Conservation (phyloP, 2,113 vertebrate species). For the Chelonoidis abingdonii region DNA sequence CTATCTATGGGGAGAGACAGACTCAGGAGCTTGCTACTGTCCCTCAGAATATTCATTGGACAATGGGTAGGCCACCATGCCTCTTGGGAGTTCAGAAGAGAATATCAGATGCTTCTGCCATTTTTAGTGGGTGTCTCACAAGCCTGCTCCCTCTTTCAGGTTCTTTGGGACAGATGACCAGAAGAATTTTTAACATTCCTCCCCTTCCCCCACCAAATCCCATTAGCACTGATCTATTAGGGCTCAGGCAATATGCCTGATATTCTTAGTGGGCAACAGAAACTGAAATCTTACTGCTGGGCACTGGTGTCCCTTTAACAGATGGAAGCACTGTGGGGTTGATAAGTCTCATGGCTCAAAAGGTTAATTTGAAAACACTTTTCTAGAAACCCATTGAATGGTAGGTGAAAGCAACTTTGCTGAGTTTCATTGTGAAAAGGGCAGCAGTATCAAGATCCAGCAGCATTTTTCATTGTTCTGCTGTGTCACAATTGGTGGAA, state of each 20-base stretch:
- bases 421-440: not conserved
- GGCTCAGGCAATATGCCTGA: not conserved
- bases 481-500: not conserved
- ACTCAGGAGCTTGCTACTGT: not conserved
- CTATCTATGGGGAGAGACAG: not conserved
- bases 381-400: not conserved
- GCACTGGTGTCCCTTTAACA: not conserved
- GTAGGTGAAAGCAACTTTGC: not conserved
- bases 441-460: not conserved
- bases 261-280: not conserved
- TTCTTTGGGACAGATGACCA: not conserved
- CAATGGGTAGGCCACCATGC: not conserved
- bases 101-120: not conserved
- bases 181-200: not conserved
- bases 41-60: not conserved
- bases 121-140: not conserved
- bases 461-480: not conserved
- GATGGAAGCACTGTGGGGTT: not conserved
- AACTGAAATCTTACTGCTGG: not conserved
- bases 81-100: not conserved
- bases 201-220: not conserved
- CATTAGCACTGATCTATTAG: fast-evolving
- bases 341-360: not conserved
- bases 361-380: not conserved
- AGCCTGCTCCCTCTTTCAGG: not conserved